Evolutionary conservation across 2,797 vertebrate species (phyloP).

Genomic region (Gadopsis bispinosus): DNA sequence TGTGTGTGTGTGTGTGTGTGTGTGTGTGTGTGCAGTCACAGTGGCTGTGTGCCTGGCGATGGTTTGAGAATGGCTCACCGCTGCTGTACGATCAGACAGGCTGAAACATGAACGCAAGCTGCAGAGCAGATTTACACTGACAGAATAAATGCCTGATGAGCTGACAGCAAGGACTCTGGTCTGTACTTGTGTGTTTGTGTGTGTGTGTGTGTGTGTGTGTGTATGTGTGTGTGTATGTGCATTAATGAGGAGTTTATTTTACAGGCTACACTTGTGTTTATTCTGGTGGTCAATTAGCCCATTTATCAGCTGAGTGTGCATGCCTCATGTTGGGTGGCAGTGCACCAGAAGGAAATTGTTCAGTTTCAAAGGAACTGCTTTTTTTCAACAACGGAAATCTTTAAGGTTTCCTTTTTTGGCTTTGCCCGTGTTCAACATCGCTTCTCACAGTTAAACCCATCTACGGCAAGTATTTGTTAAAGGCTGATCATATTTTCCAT

Average conservation of each 20-base stretch:
- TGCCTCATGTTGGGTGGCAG: constrained; percentile 8
- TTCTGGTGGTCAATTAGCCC: constrained; percentile 50
- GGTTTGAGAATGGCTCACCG: constrained; percentile 57
- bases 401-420: neutral
- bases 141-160: constrained; percentile 59
- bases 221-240: constrained; percentile 18
- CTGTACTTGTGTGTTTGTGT: constrained; percentile 40
- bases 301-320: constrained; percentile 40
- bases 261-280: constrained; percentile 64
- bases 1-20: constrained; percentile 32
- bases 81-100: constrained; percentile 71
- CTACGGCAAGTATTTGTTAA: constrained; percentile 8
- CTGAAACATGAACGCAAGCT: constrained; percentile 77
- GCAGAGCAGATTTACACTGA: constrained; percentile 67
- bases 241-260: constrained; percentile 70
- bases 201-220: constrained; percentile 24
- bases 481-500: constrained; percentile 66
- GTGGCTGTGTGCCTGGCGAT: constrained; percentile 54
- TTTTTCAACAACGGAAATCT: constrained; percentile 6
- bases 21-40: constrained; percentile 11
- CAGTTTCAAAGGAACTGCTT: constrained; percentile 5
- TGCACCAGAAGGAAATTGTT: constrained; percentile 11
- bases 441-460: constrained; percentile 24
- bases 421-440: neutral
- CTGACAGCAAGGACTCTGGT: constrained; percentile 35